Evolutionary conservation across 1,140 invertebrate species (phyloP).

Genomic region (Aplysia californica): DNA sequence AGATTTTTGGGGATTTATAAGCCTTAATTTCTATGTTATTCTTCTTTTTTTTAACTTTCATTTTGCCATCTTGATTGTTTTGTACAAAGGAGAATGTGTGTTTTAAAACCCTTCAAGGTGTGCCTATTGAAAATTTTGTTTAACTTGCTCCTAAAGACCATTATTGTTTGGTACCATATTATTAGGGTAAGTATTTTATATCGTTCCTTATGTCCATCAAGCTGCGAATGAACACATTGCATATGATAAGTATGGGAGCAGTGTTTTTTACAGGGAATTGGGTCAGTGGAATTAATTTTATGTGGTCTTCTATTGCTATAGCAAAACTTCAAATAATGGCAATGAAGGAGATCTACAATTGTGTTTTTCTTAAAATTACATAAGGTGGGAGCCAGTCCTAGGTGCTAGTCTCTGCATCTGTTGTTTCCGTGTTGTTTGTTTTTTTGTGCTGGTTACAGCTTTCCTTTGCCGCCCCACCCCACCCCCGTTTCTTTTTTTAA

Average conservation of each 20-base stretch:
- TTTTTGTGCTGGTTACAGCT: neutral
- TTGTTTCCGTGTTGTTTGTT: neutral
- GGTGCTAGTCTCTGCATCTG: neutral
- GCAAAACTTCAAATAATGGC: too few species aligned
- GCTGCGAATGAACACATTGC: too few species aligned
- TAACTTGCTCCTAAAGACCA: neutral
- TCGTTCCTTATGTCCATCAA: too few species aligned
- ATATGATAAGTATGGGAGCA: too few species aligned
- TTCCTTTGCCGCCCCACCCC: neutral
- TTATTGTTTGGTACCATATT: neutral
- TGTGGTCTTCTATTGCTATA: too few species aligned
- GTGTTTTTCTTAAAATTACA: too few species aligned
- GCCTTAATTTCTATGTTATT: neutral
- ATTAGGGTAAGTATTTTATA: too few species aligned
- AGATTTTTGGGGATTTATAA: constrained; percentile 24
- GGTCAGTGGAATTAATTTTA: too few species aligned
- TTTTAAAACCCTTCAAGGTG: neutral
- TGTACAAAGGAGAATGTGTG: neutral
- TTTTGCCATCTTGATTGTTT: neutral
- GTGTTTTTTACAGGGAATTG: too few species aligned
- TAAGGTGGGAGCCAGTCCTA: neutral
- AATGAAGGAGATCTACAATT: too few species aligned
- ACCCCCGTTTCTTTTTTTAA: neutral
- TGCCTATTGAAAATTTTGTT: neutral
- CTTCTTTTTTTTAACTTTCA: neutral